Conservation (phyloP, 1,140 invertebrate genomes). For the Triops longicaudatus region DNA sequence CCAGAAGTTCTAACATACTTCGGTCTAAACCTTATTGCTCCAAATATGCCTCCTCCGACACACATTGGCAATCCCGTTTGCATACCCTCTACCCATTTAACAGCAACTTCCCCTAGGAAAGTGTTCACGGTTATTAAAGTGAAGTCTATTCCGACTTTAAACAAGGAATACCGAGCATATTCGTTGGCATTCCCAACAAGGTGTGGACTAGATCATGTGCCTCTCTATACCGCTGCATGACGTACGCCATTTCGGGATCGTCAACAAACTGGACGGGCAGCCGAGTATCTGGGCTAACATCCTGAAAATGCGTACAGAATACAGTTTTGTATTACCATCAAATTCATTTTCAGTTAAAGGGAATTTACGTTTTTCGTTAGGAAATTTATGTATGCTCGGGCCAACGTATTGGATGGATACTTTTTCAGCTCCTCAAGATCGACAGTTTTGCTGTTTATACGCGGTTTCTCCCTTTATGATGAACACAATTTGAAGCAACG, state of each 20-base stretch:
- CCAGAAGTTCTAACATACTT: conserved; percentile 49
- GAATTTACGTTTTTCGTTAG: conserved; percentile 60
- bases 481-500: conserved; percentile 9
- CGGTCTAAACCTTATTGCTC: conserved; percentile 65
- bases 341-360: conserved; percentile 2
- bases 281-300: conserved; percentile 88
- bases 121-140: conserved; percentile 28
- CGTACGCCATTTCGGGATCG: conserved; percentile 82
- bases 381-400: conserved; percentile 74
- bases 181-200: conserved; percentile 83
- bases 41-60: conserved; percentile 73
- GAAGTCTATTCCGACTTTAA: neutral
- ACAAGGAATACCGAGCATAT: conserved; percentile 66
- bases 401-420: conserved; percentile 71
- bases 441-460: conserved; percentile 75
- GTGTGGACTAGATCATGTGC: conserved; percentile 92
- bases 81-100: conserved; percentile 96
- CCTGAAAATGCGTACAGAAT: conserved; percentile 40
- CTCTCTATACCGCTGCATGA: conserved; percentile 95
- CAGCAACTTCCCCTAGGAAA: conserved; percentile 64
- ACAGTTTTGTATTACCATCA: conserved; percentile 18
- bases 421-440: conserved; percentile 60
- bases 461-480: conserved; percentile 55
- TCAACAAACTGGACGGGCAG: conserved; percentile 81
- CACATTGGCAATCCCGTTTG: conserved; percentile 88